Conservation (phyloP, 2,797 vertebrate genomes). For the Fratercula arctica region DNA sequence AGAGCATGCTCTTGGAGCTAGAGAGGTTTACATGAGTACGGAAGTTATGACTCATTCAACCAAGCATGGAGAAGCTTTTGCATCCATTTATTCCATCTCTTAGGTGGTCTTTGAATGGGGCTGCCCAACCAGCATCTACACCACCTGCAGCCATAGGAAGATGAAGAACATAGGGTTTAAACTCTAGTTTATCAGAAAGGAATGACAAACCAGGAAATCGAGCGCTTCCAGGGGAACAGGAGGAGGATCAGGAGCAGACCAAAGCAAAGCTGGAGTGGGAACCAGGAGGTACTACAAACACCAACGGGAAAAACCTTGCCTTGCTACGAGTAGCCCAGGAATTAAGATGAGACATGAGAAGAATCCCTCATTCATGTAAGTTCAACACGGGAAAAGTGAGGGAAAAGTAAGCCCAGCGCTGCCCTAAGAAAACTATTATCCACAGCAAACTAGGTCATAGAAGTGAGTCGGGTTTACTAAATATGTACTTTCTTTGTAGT, state of each 20-base stretch:
- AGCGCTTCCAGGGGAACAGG: neutral
- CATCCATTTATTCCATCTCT: neutral
- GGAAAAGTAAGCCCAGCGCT: neutral
- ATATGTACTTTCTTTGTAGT: neutral
- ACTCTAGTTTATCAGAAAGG: neutral
- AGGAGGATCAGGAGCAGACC: neutral
- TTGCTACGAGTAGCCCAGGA: neutral
- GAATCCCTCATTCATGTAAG: neutral
- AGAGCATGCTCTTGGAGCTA: neutral
- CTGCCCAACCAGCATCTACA: neutral
- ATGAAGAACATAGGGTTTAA: neutral
- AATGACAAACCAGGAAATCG: neutral
- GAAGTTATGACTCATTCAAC: neutral
- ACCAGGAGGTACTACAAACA: neutral
- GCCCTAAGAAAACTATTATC: neutral
- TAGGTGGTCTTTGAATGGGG: neutral
- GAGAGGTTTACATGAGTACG: neutral
- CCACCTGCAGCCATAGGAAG: neutral
- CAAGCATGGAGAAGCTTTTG: neutral
- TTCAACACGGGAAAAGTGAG: neutral
- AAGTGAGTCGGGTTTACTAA: constrained; percentile 7
- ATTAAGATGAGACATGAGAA: neutral
- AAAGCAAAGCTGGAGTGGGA: neutral
- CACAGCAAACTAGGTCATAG: neutral
- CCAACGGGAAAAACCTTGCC: neutral